Evolutionary conservation across 2,797 vertebrate species (phyloP).

Genomic region (Brachymystax lenok): DNA sequence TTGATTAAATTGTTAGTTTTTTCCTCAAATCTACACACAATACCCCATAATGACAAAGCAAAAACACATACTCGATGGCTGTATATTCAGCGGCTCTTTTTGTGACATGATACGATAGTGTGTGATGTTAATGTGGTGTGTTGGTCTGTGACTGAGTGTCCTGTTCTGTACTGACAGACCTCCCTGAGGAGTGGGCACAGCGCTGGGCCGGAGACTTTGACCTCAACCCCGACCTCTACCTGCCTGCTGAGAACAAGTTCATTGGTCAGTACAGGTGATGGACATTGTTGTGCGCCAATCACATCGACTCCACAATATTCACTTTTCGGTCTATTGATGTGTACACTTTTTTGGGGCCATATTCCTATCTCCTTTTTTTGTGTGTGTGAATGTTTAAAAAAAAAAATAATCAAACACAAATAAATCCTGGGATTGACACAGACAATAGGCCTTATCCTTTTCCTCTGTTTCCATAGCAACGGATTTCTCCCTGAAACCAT

Average conservation of each 20-base stretch:
- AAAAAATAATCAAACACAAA: too few relatives aligned
- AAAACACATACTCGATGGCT: too few relatives aligned
- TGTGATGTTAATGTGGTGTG: background rate
- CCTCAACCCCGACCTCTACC: slow-evolving; percentile 85
- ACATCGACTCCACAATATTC: background rate
- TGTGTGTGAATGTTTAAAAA: too few relatives aligned
- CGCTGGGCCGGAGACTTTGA: slow-evolving; percentile 85
- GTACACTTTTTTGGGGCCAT: background rate
- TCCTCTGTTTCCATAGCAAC: slow-evolving; percentile 75
- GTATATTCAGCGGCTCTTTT: too few relatives aligned
- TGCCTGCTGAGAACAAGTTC: slow-evolving; percentile 91
- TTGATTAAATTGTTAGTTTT: too few relatives aligned
- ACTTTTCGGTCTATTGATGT: background rate
- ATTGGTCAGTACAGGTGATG: slow-evolving; percentile 78
- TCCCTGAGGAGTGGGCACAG: slow-evolving; percentile 81
- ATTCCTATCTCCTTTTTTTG: background rate
- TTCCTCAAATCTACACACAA: too few relatives aligned
- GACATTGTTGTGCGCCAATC: background rate
- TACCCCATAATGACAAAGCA: too few relatives aligned
- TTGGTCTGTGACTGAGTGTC: background rate
- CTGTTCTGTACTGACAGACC: slow-evolving; percentile 66
- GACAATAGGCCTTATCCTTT: background rate
- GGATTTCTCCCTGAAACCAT: slow-evolving; percentile 85
- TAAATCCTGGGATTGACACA: too few relatives aligned
- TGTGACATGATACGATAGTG: too few relatives aligned